Evolutionary conservation across 1,140 invertebrate species (phyloP).

Genomic region (Argopecten irradians): DNA sequence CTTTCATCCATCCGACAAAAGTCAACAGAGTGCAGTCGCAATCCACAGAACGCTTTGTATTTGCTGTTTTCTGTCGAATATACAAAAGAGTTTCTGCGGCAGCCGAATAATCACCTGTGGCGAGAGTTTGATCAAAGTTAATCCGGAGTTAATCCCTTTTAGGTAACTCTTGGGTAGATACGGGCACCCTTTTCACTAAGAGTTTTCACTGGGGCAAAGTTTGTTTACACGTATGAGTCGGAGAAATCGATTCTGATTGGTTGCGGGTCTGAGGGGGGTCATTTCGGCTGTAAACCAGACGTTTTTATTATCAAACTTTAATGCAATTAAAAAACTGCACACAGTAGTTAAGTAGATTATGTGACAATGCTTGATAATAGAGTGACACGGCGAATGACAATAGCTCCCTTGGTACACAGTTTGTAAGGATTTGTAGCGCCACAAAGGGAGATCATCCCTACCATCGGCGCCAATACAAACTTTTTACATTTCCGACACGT

Average conservation of each 20-base stretch:
- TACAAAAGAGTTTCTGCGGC: not conserved
- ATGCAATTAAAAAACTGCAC: constrained; percentile 22
- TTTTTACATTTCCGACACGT: constrained; percentile 1
- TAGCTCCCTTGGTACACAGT: not conserved
- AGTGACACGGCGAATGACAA: not conserved
- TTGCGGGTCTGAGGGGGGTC: not conserved
- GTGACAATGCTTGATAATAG: not conserved
- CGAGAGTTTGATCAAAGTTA: constrained; percentile 21
- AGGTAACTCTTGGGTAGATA: constrained; percentile 4
- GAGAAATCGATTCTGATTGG: not conserved
- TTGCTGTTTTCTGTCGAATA: not conserved
- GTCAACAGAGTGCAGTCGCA: constrained; percentile 20
- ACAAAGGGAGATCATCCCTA: not conserved
- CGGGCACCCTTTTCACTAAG: not conserved
- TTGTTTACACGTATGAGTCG: not conserved
- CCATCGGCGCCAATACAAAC: not conserved
- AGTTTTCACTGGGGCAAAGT: not conserved
- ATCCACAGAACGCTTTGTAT: not conserved
- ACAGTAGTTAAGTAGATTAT: not conserved
- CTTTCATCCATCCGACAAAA: constrained; percentile 1
- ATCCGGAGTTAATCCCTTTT: constrained; percentile 12
- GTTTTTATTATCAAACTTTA: constrained; percentile 19
- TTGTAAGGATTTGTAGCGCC: constrained; percentile 15
- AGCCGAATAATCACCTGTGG: constrained; percentile 9
- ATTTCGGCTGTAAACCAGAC: not conserved